Evolutionary conservation across 2,888 invertebrate genomes (phyloP), one percentile per base, ranked within the genome.

Genomic region (Catocala fraxini): DNA sequence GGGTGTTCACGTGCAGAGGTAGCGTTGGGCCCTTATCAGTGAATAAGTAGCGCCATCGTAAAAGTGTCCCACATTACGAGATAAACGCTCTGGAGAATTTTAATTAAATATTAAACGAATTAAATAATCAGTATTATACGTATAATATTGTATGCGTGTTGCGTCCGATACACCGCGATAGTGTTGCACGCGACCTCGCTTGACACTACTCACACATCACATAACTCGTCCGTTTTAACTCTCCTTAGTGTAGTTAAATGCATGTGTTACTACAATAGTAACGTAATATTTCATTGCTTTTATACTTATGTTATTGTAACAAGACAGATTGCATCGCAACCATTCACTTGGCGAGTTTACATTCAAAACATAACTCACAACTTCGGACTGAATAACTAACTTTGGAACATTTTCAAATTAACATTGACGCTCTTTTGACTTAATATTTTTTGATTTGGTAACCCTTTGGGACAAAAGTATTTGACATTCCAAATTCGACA

Each of bases 81-180:
- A 93, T 93, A 94, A 94, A 89, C 89, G 89, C 88, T 92, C 89
- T 87, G 86, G 90, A 88, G 93, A 92, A 93, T 93, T 92, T 94
- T 92, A 93, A 94, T 94, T 93, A 93, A 93, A 94, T 93, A 93
- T 93, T 92, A 93, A 93, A 92, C 77, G 92, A 93, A 93, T 93
- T 91, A 91, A 93, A 94, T 92, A 91, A 93, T 94, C 94, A 93
- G 94, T 94, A 93, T 94, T 93, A 93, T 91, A 90, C 86, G 84
- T 92, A 90, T 90, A 89, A 89, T 92, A 91, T 89, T 89, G 91
- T 90, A 88, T 91, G 90, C 89, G 89, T 92, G 91, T 87, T 83
- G 88, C 83, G 84, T 86, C 82, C 82, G 90, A 91, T 89, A 84
- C 77, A 78, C 68, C 68, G 73, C 86, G 92, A 92, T 92, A 89